phyloP scores from a whole-genome alignment of 2,113 vertebrate species.

The Cheirogaleus medius region DNA sequence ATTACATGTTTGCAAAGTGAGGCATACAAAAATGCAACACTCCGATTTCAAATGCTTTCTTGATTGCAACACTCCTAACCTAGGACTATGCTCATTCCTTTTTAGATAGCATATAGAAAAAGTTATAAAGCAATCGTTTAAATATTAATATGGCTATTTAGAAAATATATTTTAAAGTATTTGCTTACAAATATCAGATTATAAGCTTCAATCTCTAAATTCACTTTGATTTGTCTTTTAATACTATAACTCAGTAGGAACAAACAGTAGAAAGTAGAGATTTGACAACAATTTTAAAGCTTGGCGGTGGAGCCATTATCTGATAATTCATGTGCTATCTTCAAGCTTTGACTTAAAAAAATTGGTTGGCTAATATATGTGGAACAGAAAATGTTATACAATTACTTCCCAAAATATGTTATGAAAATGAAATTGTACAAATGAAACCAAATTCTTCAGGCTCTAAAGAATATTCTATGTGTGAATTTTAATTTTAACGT shows the following conservation, averaged over 20 bases:
- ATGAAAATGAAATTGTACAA: constrained; percentile 33
- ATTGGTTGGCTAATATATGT: background rate
- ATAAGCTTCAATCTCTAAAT: background rate
- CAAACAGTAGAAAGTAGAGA: background rate
- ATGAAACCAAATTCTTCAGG: constrained; percentile 13
- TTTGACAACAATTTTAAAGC: background rate
- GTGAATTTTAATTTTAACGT: constrained; percentile 10
- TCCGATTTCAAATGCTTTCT: constrained; percentile 3
- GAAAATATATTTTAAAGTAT: background rate
- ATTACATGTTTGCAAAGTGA: background rate
- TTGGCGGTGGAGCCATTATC: background rate
- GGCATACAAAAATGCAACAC: background rate
- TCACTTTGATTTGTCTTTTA: constrained; percentile 30
- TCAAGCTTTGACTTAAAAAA: background rate
- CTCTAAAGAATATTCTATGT: constrained; percentile 21
- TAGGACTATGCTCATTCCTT: background rate
- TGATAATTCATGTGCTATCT: background rate
- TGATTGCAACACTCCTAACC: background rate
- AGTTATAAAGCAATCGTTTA: constrained; percentile 17
- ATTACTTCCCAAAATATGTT: background rate
- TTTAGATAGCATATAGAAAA: background rate
- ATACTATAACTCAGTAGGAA: background rate
- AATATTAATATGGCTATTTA: background rate
- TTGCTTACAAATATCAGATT: constrained; percentile 22
- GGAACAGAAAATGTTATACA: background rate